Evolutionary conservation across 2,113 vertebrate genomes (phyloP).

Genomic region (Raja brachyura): DNA sequence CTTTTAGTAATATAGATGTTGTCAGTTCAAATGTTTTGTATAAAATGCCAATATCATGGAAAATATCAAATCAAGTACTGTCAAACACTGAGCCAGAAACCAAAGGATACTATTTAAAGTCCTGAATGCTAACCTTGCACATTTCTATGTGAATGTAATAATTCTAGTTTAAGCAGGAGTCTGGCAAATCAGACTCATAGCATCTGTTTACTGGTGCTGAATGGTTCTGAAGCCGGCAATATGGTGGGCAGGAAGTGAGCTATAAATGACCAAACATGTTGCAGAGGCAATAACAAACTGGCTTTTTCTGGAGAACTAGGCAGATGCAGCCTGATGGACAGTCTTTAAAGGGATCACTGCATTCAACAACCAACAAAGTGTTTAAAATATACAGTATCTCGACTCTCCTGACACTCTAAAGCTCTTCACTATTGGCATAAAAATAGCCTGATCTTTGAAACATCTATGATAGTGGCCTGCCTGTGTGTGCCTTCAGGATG

Average conservation of each 20-base stretch:
- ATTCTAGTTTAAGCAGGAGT: not conserved
- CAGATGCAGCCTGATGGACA: not conserved
- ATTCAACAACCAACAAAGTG: not conserved
- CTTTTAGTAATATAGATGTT: too few relatives aligned
- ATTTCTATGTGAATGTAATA: not conserved
- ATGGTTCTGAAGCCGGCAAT: too few relatives aligned
- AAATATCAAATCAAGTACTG: not conserved
- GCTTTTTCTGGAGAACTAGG: not conserved
- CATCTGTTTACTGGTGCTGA: not conserved
- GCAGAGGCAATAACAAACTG: too few relatives aligned
- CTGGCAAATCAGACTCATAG: not conserved
- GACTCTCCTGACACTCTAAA: not conserved
- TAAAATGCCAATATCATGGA: not conserved
- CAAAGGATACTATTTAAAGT: not conserved
- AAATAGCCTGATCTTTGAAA: not conserved
- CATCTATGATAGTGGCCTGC: not conserved
- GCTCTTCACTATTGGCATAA: not conserved
- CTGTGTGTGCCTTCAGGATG: not conserved
- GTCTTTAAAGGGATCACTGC: not conserved
- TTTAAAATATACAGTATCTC: not conserved
- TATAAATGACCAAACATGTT: too few relatives aligned
- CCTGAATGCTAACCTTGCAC: not conserved
- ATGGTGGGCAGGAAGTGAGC: too few relatives aligned
- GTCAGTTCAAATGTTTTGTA: not conserved
- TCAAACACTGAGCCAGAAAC: not conserved